Conservation (phyloP, 2,888 invertebrate genomes). For the Choreutis nemorana region DNA sequence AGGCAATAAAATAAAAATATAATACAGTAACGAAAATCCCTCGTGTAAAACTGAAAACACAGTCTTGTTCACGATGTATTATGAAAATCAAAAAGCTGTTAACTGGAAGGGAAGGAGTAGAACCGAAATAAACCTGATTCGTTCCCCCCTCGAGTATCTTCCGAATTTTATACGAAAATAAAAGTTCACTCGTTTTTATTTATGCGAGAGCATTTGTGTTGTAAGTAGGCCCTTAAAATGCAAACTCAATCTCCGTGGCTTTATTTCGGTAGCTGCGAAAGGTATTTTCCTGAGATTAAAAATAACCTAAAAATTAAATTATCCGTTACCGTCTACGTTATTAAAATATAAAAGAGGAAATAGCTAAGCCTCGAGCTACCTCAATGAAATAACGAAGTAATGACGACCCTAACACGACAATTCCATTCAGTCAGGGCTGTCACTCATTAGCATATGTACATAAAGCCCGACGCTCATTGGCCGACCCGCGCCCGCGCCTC, state of each 20-base stretch:
- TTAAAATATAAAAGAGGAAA: not conserved
- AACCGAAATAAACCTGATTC: constrained; percentile 25
- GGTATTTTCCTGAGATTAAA: too few relatives aligned
- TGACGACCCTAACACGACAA: constrained; percentile 60
- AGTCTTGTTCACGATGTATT: too few relatives aligned
- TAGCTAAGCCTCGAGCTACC: not conserved
- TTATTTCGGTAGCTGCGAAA: too few relatives aligned
- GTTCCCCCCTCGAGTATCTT: constrained; percentile 27
- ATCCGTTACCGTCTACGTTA: too few relatives aligned
- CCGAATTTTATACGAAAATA: constrained; percentile 34
- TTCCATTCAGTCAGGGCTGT: constrained; percentile 56
- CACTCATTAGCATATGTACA: constrained; percentile 62
- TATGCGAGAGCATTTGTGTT: constrained; percentile 36
- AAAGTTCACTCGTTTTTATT: constrained; percentile 30
- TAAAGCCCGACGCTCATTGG: constrained; percentile 37
- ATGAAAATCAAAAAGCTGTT: too few relatives aligned
- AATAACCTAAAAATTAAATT: too few relatives aligned
- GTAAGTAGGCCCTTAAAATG: constrained; percentile 44
- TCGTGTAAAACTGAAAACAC: too few relatives aligned
- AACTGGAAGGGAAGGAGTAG: too few relatives aligned
- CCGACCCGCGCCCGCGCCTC: constrained; percentile 21
- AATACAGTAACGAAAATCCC: too few relatives aligned
- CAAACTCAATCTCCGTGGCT: constrained; percentile 36
- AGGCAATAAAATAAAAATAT: too few relatives aligned
- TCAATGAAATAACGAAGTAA: constrained; percentile 17